These are phyloP conservation scores for Seira musarum DNA, from an alignment of 2,888 invertebrate species.

Conservation along the genomic window DNA sequence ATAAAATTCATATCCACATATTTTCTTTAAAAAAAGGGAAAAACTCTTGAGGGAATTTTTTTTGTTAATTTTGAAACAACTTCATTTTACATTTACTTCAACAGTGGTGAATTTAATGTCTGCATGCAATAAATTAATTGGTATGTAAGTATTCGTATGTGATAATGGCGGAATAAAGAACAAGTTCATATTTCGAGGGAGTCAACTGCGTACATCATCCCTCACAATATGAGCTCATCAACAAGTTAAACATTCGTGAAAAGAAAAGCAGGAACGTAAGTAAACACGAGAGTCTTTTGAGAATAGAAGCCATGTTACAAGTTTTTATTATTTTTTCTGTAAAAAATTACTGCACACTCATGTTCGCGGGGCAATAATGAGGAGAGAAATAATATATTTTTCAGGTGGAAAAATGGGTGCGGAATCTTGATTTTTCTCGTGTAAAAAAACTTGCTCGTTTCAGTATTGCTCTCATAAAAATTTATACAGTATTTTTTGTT, in stretches of 20 bases:
- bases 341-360: slow-evolving; percentile 26
- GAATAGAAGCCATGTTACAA: slow-evolving; percentile 30
- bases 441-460: slow-evolving; percentile 50
- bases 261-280: too few relatives aligned
- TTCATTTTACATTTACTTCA: slow-evolving; percentile 37
- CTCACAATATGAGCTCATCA: slow-evolving; percentile 54
- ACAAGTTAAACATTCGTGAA: slow-evolving; percentile 4
- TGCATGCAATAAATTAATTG: slow-evolving; percentile 59
- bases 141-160: slow-evolving; percentile 22
- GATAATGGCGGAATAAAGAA: too few relatives aligned
- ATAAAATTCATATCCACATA: too few relatives aligned
- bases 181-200: too few relatives aligned
- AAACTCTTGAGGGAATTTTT: too few relatives aligned
- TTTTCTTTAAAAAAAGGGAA: too few relatives aligned
- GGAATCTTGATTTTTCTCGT: slow-evolving; percentile 57
- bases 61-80: too few relatives aligned
- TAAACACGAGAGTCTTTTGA: too few relatives aligned
- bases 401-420: slow-evolving; percentile 59
- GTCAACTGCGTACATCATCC: slow-evolving; percentile 28
- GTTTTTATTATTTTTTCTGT: slow-evolving; percentile 31
- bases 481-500: too few relatives aligned
- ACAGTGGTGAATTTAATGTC: slow-evolving; percentile 20
- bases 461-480: too few relatives aligned
- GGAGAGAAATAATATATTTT: slow-evolving; percentile 29
- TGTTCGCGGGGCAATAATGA: slow-evolving; percentile 29